These are phyloP conservation scores for Sialis fuliginosa DNA, from an alignment of 2,888 invertebrate species.

Conservation along the genomic window DNA sequence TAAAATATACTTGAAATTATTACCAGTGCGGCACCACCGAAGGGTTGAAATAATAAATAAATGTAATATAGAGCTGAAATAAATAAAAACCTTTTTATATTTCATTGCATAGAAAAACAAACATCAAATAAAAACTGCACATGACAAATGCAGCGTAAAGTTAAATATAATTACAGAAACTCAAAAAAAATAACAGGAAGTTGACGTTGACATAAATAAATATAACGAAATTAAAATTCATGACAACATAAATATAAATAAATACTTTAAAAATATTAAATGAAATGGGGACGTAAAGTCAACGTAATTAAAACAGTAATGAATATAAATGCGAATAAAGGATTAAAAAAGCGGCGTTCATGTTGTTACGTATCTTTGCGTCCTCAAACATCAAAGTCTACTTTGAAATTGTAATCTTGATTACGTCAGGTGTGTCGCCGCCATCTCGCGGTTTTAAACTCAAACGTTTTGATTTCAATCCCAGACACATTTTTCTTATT, in stretches of 20 bases:
- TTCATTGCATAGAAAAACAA: too few species aligned
- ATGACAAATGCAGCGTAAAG: too few species aligned
- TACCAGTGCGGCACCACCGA: too few species aligned
- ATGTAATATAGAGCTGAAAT: too few species aligned
- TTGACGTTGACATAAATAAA: constrained; percentile 11
- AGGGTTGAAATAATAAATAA: too few species aligned
- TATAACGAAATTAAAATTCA: constrained; percentile 20
- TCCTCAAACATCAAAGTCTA: not conserved
- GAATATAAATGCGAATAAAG: constrained; percentile 18
- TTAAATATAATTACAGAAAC: not conserved
- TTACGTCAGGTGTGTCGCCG: not conserved
- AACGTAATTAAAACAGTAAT: constrained; percentile 21
- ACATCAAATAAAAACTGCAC: too few species aligned
- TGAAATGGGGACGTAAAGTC: constrained; percentile 20
- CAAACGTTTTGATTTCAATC: too few species aligned
- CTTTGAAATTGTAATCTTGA: not conserved
- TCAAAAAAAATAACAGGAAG: constrained; percentile 7
- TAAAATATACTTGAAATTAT: too few species aligned
- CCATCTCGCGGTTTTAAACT: too few species aligned
- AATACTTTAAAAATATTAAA: constrained; percentile 14
- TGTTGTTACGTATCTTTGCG: not conserved
- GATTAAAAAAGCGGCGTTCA: not conserved
- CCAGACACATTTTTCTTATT: too few species aligned
- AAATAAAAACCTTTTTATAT: too few species aligned
- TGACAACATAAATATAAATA: constrained; percentile 22